phyloP scores from a whole-genome alignment of 2,113 vertebrate genomes.

The Phainopepla nitens region DNA sequence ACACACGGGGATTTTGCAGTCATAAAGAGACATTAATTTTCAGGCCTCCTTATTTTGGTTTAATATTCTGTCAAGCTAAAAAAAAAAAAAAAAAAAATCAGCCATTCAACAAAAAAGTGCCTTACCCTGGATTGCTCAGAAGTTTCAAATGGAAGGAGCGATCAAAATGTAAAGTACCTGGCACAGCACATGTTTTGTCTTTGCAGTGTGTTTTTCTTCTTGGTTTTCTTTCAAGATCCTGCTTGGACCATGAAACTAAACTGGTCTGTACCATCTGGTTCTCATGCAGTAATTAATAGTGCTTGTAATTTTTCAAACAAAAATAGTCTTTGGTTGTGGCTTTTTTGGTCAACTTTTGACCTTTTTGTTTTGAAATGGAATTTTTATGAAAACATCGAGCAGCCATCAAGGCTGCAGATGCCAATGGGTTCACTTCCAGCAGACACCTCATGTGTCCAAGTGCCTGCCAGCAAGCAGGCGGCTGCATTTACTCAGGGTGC shows the following conservation, averaged over 20 bases:
- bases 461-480: background rate
- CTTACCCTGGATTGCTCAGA: background rate
- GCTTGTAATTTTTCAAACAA: conserved; percentile 22
- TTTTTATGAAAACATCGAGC: background rate
- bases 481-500: background rate
- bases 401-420: background rate
- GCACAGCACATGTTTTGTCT: background rate
- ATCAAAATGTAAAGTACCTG: background rate
- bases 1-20: background rate
- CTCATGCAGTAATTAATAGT: conserved; percentile 14
- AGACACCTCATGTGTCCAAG: background rate
- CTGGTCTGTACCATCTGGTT: conserved; percentile 27
- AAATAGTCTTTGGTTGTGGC: background rate
- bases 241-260: background rate
- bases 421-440: background rate
- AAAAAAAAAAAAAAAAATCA: background rate
- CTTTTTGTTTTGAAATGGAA: conserved; percentile 9
- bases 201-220: background rate
- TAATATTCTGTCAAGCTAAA: conserved; percentile 49
- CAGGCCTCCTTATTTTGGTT: conserved; percentile 4
- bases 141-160: background rate
- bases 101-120: background rate
- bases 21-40: conserved; percentile 13
- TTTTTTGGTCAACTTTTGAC: conserved; percentile 15
- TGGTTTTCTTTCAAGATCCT: background rate